Conservation (phyloP, 2,888 invertebrate species). For the Meghimatium bilineatum region DNA sequence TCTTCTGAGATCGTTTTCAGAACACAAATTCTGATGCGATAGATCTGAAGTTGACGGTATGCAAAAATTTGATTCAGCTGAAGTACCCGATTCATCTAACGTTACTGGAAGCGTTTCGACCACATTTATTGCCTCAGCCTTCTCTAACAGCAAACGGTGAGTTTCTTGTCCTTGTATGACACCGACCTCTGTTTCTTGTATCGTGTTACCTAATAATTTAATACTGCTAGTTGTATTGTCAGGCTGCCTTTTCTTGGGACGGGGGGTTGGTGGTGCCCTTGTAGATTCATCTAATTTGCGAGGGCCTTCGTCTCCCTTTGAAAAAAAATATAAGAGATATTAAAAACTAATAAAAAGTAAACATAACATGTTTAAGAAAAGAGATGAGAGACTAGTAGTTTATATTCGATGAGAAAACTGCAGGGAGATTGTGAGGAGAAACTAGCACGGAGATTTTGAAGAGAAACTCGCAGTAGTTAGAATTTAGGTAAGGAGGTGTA, state of each 20-base stretch:
- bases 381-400: no score
- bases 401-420: no score
- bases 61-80: not conserved
- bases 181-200: not conserved
- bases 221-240: conserved; percentile 8
- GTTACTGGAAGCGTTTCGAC: not conserved
- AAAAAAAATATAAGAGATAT: not conserved
- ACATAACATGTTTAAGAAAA: no score
- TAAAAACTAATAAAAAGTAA: no score
- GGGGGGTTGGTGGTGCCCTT: conserved; percentile 9
- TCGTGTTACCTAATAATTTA: conserved; percentile 1
- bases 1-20: conserved; percentile 12
- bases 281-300: conserved; percentile 31
- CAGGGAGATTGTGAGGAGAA: no score
- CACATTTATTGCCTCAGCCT: not conserved
- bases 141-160: not conserved
- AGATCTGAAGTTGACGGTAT: not conserved
- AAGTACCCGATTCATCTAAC: not conserved
- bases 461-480: no score
- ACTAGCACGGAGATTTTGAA: no score
- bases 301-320: conserved; percentile 45
- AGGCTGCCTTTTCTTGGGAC: conserved; percentile 6
- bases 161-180: not conserved
- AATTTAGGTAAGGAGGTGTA: no score
- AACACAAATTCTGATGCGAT: not conserved